Conservation (phyloP, 2,888 invertebrate species). For the Hirtodrosophila alboralis region DNA sequence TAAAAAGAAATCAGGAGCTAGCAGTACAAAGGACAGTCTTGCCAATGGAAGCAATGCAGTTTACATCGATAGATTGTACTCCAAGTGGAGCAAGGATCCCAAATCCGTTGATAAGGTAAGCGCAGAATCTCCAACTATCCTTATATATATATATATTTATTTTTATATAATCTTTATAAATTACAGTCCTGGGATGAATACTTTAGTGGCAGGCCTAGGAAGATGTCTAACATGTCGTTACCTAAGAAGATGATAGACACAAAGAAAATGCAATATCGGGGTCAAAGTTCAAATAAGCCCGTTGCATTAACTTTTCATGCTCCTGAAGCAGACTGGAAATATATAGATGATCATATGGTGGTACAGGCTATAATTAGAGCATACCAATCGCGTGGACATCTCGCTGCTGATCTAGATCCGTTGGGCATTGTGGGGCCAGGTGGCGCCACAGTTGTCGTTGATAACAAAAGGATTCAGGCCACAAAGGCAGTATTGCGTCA, state of each 20-base stretch:
- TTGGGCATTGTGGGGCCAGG: conserved; percentile 86
- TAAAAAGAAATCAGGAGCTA: not conserved
- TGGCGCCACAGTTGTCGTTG: conserved; percentile 19
- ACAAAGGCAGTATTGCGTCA: conserved; percentile 64
- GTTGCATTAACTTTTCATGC: not conserved
- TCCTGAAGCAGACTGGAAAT: conserved; percentile 88
- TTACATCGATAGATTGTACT: conserved; percentile 57
- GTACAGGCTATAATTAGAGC: conserved; percentile 99
- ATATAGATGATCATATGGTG: conserved; percentile 97
- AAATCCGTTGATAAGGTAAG: conserved; percentile 61
- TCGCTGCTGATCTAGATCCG: conserved; percentile 91
- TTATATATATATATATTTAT: not conserved
- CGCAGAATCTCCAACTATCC: accelerated
- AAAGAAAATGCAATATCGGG: not conserved
- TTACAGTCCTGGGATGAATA: conserved; percentile 67
- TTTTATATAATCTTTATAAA: no score
- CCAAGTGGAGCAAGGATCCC: conserved; percentile 52
- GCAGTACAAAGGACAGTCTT: conserved; percentile 37
- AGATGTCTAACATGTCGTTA: no score
- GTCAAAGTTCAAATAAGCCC: no score
- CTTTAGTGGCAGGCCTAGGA: conserved; percentile 49
- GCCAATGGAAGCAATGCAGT: conserved; percentile 60
- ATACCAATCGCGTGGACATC: conserved; percentile 93
- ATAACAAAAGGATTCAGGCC: conserved; percentile 56
- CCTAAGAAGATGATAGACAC: no score